Evolutionary conservation across 2,113 vertebrate species (phyloP), one percentile per base, ranked within the genome.

Genomic region (Epinephelus moara): DNA sequence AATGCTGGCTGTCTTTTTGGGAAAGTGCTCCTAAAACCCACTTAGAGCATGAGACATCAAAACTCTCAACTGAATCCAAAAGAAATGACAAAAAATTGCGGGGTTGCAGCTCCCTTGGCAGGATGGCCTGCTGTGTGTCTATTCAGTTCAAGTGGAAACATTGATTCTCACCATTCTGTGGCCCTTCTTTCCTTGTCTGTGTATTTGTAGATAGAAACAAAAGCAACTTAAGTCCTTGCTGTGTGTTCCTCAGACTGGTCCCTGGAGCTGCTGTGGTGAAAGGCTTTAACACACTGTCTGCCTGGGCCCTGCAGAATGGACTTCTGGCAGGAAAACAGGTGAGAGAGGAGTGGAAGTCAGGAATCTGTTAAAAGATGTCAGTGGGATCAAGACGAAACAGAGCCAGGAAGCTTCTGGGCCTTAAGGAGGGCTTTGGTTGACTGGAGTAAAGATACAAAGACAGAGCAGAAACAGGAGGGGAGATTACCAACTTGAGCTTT

Each of bases 241-340:
- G 84, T 89, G 76, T 87, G 66, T 88, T 14, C 92, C 94, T 9
- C 80, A 95, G 94, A 50, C 82, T 98, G 92, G 84, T 98, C 75
- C 97, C 97, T 0, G 92, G 93, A 8, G 94, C 96, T 0, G 93
- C 81, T 1, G 94, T 98, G 61, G 97, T 99, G 64, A 99, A 99
- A 94, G 97, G 95, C 25, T 97, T 99, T 56, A 99, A 99, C 89
- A 98, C 97, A 0, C 90, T 99, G 82, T 99, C 98, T 37, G 97
- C 97, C 76, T 99, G 97, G 97, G 96, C 97, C 25, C 91, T 99
- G 90, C 97, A 97, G 92, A 98, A 97, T 0, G 97, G 97, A 69
- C 90, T 94, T 0, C 70, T 90, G 82, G 87, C 90, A 76, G 90
- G 93, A 57, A 92, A 91, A 88, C 98, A 92, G 97, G 99, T 89